Evolutionary conservation across 2,113 vertebrate species (phyloP).

Genomic region (Antennarius striatus): DNA sequence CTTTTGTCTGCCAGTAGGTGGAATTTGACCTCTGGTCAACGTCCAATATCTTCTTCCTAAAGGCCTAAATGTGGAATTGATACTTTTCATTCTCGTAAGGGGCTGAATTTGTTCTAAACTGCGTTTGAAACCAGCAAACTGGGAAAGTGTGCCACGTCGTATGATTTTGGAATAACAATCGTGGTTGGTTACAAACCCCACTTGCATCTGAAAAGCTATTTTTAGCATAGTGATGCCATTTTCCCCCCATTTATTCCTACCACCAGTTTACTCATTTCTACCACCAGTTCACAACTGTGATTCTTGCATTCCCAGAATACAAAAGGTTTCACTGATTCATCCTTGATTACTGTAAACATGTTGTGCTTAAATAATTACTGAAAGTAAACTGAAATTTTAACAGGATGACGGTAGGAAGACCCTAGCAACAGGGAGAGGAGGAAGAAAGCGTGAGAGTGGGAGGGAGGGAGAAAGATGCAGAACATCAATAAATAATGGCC

Average conservation of each 20-base stretch:
- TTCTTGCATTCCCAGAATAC: slow-evolving; percentile 4
- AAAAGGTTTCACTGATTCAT: slow-evolving; percentile 33
- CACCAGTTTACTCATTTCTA: slow-evolving; percentile 19
- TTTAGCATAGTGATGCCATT: slow-evolving; percentile 40
- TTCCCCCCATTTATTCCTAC: background rate
- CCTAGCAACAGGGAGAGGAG: slow-evolving; percentile 82
- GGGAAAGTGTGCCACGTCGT: background rate
- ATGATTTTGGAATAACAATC: slow-evolving; percentile 27
- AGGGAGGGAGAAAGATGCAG: slow-evolving; percentile 76
- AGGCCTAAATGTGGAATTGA: background rate
- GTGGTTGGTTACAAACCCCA: slow-evolving; percentile 33
- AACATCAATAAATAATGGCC: slow-evolving; percentile 87
- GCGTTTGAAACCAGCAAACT: slow-evolving; percentile 2
- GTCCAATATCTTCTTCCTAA: background rate
- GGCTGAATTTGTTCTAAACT: slow-evolving; percentile 1
- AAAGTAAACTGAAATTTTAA: slow-evolving; percentile 58
- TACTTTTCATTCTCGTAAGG: background rate
- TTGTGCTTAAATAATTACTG: slow-evolving; percentile 64
- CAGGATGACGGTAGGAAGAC: slow-evolving; percentile 65
- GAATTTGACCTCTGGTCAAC: background rate
- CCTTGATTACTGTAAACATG: slow-evolving; percentile 48
- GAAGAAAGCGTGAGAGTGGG: slow-evolving; percentile 63
- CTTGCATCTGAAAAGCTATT: slow-evolving; percentile 35
- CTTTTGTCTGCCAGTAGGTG: background rate
- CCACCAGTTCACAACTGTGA: background rate